These are phyloP conservation scores for Burhinus oedicnemus DNA, from an alignment of 2,113 vertebrate species.

Conservation along the genomic window DNA sequence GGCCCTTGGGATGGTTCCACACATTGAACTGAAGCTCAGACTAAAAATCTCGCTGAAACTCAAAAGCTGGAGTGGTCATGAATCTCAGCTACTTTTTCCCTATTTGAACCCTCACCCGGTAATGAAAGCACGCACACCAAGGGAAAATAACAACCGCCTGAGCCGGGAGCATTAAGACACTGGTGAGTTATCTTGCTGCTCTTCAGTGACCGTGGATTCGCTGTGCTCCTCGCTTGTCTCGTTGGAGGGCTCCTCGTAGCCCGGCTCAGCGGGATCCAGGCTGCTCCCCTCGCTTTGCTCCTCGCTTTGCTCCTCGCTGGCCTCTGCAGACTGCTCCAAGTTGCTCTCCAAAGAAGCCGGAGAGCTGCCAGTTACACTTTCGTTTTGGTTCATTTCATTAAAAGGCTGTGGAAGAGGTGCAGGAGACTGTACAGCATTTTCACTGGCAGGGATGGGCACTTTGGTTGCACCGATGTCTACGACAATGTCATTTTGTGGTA, in stretches of 20 bases:
- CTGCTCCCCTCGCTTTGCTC: constrained; percentile 76
- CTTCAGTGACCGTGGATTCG: constrained; percentile 40
- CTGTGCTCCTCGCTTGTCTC: constrained; percentile 71
- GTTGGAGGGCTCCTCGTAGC: constrained; percentile 57
- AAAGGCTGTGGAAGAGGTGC: constrained; percentile 38
- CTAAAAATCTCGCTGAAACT: constrained; percentile 65
- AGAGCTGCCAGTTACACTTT: constrained; percentile 64
- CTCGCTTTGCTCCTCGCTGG: constrained; percentile 66
- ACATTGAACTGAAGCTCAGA: constrained; percentile 63
- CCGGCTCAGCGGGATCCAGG: constrained; percentile 54
- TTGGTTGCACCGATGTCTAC: constrained; percentile 64
- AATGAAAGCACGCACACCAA: constrained; percentile 68
- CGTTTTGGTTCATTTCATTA: constrained; percentile 51
- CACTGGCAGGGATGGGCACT: constrained; percentile 58
- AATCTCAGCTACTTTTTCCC: constrained; percentile 56
- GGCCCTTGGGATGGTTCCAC: constrained; percentile 64
- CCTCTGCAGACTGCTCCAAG: constrained; percentile 65
- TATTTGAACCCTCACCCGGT: constrained; percentile 69
- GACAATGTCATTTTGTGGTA: constrained; percentile 76
- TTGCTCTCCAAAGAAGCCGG: constrained; percentile 69
- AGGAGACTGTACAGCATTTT: constrained; percentile 48
- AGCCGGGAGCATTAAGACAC: constrained; percentile 56
- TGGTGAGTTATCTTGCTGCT: constrained; percentile 37
- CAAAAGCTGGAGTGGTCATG: constrained; percentile 51
- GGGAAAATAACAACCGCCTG: constrained; percentile 23